Evolutionary conservation across 1,140 invertebrate species (phyloP), one percentile per base, ranked within the genome.

Genomic region (Procambarus clarkii): DNA sequence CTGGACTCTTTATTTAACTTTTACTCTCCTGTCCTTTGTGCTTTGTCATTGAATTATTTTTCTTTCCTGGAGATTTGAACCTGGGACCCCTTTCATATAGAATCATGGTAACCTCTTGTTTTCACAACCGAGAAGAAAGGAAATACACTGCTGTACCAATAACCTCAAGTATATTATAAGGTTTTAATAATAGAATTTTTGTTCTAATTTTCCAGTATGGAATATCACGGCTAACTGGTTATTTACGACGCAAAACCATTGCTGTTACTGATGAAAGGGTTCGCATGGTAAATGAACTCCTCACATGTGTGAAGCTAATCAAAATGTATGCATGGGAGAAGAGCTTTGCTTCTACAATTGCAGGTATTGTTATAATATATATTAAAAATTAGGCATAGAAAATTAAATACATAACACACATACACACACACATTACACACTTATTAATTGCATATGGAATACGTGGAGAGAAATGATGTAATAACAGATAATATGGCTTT

Each of bases 311-410:
- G 93, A 96, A 98, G 94, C 96, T 98, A 46, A 97, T 98, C 87
- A 99, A 98, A 95, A 98, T 98, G 97, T 98, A 98, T 93, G 96
- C 97, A 2, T 98, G 97, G 97, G 97, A 98, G 94, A 96, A 96
- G 93, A 96, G 97, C 0, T 98, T 98, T 93, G 95, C 96, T 64
- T 95, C 95, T 3, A 80, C 46, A 84, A 93, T 94, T 18, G 60
- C 94, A 93, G 95, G 92, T 94, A 95, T 48, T 21, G 60, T 60
- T n/a, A n/a, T n/a, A n/a, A n/a, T n/a, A n/a, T n/a, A n/a, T n/a
- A n/a, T n/a, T n/a, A n/a, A n/a, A n/a, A n/a, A n/a, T n/a, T n/a
- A n/a, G n/a, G n/a, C n/a, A n/a, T n/a, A n/a, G n/a, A n/a, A n/a
- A n/a, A n/a, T n/a, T n/a, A n/a, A n/a, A n/a, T n/a, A n/a, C n/a